phyloP scores from a whole-genome alignment of 2,888 invertebrate genomes.

The Papilio gigon region DNA sequence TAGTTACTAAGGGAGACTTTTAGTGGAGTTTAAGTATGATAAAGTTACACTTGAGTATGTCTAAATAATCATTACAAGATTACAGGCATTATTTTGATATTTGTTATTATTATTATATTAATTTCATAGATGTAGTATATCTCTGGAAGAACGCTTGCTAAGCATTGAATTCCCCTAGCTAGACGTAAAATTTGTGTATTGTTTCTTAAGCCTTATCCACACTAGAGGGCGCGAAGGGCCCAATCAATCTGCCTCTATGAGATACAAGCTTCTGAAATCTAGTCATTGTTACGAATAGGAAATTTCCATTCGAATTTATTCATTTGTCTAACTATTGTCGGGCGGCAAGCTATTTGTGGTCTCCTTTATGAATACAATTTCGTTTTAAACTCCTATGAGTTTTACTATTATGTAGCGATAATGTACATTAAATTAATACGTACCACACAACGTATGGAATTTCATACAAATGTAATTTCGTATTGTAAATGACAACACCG shows the following conservation, averaged over 20 bases:
- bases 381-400: constrained; percentile 1
- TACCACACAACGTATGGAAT: too few species aligned
- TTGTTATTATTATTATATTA: too few species aligned
- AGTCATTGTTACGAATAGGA: constrained; percentile 81
- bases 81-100: too few species aligned
- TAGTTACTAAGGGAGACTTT: too few species aligned
- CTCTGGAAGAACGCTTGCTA: too few species aligned
- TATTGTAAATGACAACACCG: too few species aligned
- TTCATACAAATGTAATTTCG: too few species aligned
- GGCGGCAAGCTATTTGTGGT: constrained; percentile 64
- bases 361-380: constrained; percentile 47
- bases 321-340: constrained; percentile 81
- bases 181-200: constrained; percentile 41
- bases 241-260: constrained; percentile 82
- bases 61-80: too few species aligned
- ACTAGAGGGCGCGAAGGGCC: constrained; percentile 66
- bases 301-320: constrained; percentile 82
- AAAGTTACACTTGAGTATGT: too few species aligned
- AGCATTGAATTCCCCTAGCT: too few species aligned
- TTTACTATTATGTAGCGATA: not conserved
- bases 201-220: constrained; percentile 56
- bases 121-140: too few species aligned
- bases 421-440: not conserved
- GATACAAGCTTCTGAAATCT: constrained; percentile 81
- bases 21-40: too few species aligned